Evolutionary conservation across 2,888 invertebrate species (phyloP).

Genomic region (Tachina fera): DNA sequence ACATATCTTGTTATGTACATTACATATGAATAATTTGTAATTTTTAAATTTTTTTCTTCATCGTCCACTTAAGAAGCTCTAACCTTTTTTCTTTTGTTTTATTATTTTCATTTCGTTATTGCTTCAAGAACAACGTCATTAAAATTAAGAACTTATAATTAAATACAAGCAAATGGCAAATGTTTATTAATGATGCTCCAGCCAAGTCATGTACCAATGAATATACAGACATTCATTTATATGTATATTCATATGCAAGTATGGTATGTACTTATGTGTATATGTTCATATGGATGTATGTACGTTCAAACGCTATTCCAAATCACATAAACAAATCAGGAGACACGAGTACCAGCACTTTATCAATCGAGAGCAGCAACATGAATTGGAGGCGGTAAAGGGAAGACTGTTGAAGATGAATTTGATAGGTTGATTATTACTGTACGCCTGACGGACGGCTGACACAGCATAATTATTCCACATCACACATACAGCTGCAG

Average conservation of each 20-base stretch:
- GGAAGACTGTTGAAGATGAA: constrained; percentile 15
- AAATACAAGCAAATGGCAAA: constrained; percentile 61
- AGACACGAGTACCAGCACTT: constrained; percentile 43
- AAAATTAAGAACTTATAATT: constrained; percentile 64
- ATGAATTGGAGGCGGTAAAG: constrained; percentile 9
- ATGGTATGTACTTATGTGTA: no score
- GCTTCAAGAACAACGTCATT: constrained; percentile 63
- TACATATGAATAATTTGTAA: neutral
- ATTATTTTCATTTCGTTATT: constrained; percentile 34
- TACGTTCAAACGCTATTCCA: constrained; percentile 6
- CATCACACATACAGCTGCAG: constrained; percentile 59
- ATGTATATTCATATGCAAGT: neutral
- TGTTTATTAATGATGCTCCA: constrained; percentile 55
- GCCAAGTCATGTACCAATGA: constrained; percentile 1
- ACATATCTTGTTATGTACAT: no score
- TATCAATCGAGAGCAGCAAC: constrained; percentile 42
- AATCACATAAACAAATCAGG: constrained; percentile 50
- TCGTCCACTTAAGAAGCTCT: constrained; percentile 29
- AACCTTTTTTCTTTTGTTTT: neutral
- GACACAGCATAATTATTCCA: constrained; percentile 61
- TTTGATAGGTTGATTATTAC: constrained; percentile 62
- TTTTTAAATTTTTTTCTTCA: constrained; percentile 9
- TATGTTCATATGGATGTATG: constrained; percentile 13
- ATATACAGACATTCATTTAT: neutral
- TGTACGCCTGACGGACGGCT: constrained; percentile 47